Evolutionary conservation across 2,797 vertebrate species (phyloP).

Genomic region (Sebastes cheni): DNA sequence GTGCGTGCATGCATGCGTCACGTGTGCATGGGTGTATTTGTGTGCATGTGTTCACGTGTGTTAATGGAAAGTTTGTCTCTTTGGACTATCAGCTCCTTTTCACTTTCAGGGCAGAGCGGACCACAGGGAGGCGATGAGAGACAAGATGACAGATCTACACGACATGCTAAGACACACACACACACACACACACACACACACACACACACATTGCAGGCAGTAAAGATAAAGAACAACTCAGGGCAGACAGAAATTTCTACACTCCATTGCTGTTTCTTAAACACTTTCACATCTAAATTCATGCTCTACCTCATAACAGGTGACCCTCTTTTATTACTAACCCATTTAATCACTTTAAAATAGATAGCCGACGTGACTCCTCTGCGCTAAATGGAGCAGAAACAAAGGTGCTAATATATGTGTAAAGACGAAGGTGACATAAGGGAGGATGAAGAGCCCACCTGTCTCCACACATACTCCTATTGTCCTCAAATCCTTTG

Average conservation of each 20-base stretch:
- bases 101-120: slow-evolving; percentile 50
- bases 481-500: slow-evolving; percentile 41
- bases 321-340: slow-evolving; percentile 10
- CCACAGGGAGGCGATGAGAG: slow-evolving; percentile 55
- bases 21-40: background rate
- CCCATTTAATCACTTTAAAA: slow-evolving; percentile 10
- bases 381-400: slow-evolving; percentile 25
- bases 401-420: slow-evolving; percentile 37
- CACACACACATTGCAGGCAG: background rate
- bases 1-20: background rate
- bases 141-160: slow-evolving; percentile 47
- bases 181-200: slow-evolving; percentile 1
- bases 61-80: slow-evolving; percentile 44
- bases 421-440: slow-evolving; percentile 24
- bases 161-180: slow-evolving; percentile 2
- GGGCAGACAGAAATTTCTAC: background rate
- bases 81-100: slow-evolving; percentile 49
- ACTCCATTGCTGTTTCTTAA: background rate
- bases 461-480: slow-evolving; percentile 35
- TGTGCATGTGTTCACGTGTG: background rate
- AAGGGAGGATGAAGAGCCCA: slow-evolving; percentile 25
- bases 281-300: background rate
- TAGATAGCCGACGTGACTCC: background rate
- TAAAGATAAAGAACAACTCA: background rate
- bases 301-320: background rate